phyloP scores from a whole-genome alignment of 2,888 invertebrate species.

The Aspidiotus rigidus region DNA sequence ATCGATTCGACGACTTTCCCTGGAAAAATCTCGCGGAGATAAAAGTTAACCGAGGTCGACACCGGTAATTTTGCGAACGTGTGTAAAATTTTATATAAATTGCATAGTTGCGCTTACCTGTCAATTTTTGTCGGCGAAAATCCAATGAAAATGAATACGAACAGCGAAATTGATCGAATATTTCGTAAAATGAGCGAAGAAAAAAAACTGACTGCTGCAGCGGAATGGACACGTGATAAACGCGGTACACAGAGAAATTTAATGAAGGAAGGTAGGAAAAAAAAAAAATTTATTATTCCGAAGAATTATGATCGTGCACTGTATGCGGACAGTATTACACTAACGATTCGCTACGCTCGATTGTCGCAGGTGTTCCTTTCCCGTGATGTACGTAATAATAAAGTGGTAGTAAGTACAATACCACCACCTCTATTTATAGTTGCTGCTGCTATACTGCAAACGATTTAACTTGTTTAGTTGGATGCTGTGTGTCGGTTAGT shows the following conservation, averaged over 20 bases:
- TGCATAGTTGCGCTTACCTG: no score
- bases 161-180: no score
- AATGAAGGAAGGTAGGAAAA: conserved; percentile 2
- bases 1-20: no score
- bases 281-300: neutral
- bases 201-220: neutral
- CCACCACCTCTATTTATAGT: conserved; percentile 32
- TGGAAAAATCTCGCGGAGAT: no score
- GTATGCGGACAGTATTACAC: conserved; percentile 6
- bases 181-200: no score
- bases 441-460: conserved; percentile 27
- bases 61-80: no score
- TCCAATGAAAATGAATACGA: no score
- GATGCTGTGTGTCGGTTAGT: conserved; percentile 28
- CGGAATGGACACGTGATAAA: conserved; percentile 7
- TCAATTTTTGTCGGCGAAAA: no score
- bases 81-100: no score
- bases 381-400: conserved; percentile 31
- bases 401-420: conserved; percentile 29
- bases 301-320: neutral
- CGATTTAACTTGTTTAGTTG: conserved; percentile 32
- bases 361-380: conserved; percentile 22
- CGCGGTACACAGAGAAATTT: neutral
- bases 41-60: no score
- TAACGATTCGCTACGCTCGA: conserved; percentile 15